These are phyloP conservation scores for Diuraphis noxia DNA, from an alignment of 1,140 invertebrate species.

Conservation along the genomic window DNA sequence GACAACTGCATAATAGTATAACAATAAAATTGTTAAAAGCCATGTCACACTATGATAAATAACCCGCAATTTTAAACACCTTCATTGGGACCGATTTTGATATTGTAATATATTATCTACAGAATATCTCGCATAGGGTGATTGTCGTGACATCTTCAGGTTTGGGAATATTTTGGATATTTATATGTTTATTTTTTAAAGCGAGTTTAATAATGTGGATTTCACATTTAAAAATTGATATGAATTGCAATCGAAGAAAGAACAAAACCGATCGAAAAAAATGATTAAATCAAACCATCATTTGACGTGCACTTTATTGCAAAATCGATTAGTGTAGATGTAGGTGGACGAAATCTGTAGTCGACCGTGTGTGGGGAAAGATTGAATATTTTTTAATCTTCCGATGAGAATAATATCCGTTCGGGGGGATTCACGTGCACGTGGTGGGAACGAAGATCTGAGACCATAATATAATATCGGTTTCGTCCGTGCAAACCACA, in stretches of 20 bases:
- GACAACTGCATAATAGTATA: too few species aligned
- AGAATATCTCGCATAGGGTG: too few species aligned
- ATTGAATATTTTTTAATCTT: not conserved
- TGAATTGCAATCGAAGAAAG: too few species aligned
- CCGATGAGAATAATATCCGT: not conserved
- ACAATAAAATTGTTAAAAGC: too few species aligned
- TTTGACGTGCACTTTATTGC: too few species aligned
- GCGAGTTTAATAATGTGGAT: too few species aligned
- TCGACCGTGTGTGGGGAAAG: not conserved
- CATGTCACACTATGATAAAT: not conserved
- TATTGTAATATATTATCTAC: too few species aligned
- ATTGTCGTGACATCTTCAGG: too few species aligned
- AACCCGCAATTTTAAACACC: rapidly evolving
- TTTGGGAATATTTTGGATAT: too few species aligned
- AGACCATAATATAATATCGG: not conserved
- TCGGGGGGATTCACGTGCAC: not conserved
- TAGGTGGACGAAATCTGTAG: not conserved
- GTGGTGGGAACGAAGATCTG: not conserved
- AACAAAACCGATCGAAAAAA: too few species aligned
- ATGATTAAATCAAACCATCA: not conserved
- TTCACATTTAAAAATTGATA: too few species aligned
- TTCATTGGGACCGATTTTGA: not conserved
- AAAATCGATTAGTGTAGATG: not conserved
- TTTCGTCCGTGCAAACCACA: not conserved
- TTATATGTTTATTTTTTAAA: too few species aligned